Conservation (phyloP, 2,797 vertebrate species). For the Aeoliscus strigatus region DNA sequence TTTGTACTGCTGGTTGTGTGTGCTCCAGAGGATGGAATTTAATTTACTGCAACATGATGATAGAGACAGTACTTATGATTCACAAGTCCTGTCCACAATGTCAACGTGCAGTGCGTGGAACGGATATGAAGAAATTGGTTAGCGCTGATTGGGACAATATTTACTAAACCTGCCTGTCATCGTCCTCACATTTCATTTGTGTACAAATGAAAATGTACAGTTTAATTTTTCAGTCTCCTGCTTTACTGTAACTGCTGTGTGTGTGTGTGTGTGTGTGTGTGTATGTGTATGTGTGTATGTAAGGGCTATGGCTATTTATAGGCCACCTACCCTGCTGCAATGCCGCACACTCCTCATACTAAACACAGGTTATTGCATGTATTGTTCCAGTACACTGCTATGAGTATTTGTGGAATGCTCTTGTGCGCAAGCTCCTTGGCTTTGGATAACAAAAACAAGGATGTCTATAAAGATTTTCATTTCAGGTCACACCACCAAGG, state of each 20-base stretch:
- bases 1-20: conserved; percentile 31
- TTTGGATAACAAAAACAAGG: no score
- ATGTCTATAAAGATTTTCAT: no score
- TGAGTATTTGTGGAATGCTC: no score
- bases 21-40: conserved; percentile 40
- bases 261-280: conserved; percentile 6
- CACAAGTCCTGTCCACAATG: conserved; percentile 23
- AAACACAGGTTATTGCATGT: conserved; percentile 55
- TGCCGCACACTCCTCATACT: conserved; percentile 42
- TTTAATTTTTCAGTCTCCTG: conserved; percentile 4
- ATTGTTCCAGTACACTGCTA: no score
- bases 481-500: no score
- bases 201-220: neutral
- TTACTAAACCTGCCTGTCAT: no score
- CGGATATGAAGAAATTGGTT: conserved; percentile 18
- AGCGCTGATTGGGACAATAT: conserved; percentile 16
- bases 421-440: no score
- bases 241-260: conserved; percentile 6
- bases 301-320: conserved; percentile 62
- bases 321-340: conserved; percentile 56
- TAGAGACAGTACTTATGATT: conserved; percentile 26
- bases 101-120: conserved; percentile 14
- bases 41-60: conserved; percentile 40
- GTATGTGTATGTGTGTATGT: conserved; percentile 18
- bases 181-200: no score